Base-by-base conservation (phyloP, 1,140 invertebrate genomes). In the Cydia fagiglandana region DNA sequence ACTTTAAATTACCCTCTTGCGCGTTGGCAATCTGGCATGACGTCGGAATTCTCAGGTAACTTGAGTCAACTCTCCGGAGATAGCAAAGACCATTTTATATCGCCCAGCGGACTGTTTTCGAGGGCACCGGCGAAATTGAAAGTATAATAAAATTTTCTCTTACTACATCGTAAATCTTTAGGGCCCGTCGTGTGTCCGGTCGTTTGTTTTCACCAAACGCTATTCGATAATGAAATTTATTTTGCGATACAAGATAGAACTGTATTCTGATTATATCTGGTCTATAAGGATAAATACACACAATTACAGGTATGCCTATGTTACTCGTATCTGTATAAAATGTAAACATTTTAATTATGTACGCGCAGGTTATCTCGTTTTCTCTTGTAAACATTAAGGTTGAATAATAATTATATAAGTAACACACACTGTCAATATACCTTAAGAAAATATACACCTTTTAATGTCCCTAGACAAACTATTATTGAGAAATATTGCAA, bases 91-190 rank as follows among this genome's bases (percentile, higher is more conserved):
- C 75, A 79, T 78, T 83, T 83, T 81, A 79, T 80, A 77, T 81
- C 50, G 78, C 77, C 78, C 80, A 30, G 24, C 77, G 75, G 81
- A 81, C 76, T 68, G 81, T 84, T 81, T 78, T 80, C 75, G 78
- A 76, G 76, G 77, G 76, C 74, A 76, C 68, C 74, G 45, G 77
- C 76, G 80, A 86, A 86, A 86, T 85, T 85, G 86, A 84, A 83
- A 84, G 83, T 83, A 84, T 86, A 88, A 86, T 87, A 86, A 88
- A 86, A 87, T 84, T 81, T 86, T 86, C 80, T 82, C 80, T 68
- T 82, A 78, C 79, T 81, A 78, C 80, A 81, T 85, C 82, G 81
- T 86, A 86, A 87, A 88, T 86, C 84, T 86, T 83, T 83, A 77
- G 77, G 78, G 76, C 74, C 80, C 79, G 79, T 81, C 75, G 80